These are phyloP conservation scores for Eugnorisma glareosa DNA, from an alignment of 2,888 invertebrate genomes.

Conservation along the genomic window DNA sequence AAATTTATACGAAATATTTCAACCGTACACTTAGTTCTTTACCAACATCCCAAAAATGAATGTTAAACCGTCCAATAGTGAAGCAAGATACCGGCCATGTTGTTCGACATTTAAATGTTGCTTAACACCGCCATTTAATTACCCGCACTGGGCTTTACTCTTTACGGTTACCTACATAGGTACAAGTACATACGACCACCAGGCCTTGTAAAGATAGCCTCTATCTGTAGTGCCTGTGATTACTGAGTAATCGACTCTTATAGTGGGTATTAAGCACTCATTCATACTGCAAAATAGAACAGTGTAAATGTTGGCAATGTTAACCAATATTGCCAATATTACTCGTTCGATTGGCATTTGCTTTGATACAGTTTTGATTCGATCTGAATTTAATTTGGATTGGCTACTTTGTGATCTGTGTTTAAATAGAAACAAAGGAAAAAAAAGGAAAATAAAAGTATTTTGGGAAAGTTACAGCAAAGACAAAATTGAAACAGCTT, in stretches of 20 bases:
- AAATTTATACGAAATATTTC: conserved; percentile 2
- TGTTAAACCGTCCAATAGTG: conserved; percentile 29
- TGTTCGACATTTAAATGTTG: conserved; percentile 56
- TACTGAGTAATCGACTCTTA: conserved; percentile 45
- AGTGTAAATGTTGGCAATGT: conserved; percentile 30
- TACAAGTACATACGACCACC: conserved; percentile 26
- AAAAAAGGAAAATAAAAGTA: not conserved
- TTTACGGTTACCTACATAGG: conserved; percentile 28
- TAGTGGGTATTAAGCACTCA: conserved; percentile 43
- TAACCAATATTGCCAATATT: conserved; percentile 5
- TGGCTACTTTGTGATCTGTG: not conserved
- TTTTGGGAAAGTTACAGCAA: not conserved
- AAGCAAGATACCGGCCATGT: conserved; percentile 50
- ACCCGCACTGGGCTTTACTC: conserved; percentile 40
- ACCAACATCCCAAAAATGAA: conserved; percentile 37
- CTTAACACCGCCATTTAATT: conserved; percentile 52
- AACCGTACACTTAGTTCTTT: conserved; percentile 14
- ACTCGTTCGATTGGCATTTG: conserved; percentile 11
- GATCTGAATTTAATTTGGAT: not conserved
- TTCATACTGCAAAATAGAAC: conserved; percentile 27
- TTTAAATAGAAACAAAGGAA: not conserved
- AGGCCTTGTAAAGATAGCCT: conserved; percentile 63
- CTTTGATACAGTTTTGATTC: conserved; percentile 4
- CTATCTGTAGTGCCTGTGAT: conserved; percentile 47
- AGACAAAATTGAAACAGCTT: not conserved